Percentiles rank a stretch among this genome's conserved stretches.
Evolutionary conservation across 2,113 vertebrate genomes (phyloP).

Genomic region (Leptocoma aspasia): DNA sequence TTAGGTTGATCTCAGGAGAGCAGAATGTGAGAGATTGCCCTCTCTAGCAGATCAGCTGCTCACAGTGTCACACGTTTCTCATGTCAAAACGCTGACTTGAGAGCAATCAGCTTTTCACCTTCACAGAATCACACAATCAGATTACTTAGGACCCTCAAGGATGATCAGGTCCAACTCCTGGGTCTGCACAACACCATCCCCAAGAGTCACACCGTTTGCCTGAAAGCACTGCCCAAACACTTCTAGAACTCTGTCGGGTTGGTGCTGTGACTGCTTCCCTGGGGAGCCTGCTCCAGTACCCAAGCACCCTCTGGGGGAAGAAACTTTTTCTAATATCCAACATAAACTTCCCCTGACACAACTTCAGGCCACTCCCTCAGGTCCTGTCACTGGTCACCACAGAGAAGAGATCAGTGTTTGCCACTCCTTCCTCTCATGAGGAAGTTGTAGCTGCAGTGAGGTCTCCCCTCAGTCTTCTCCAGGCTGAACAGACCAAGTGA

Average conservation of each 20-base stretch:
- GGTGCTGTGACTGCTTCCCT: not conserved
- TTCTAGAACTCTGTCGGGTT: not conserved
- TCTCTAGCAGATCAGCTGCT: not conserved
- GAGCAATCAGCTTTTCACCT: not conserved
- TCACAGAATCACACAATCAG: not conserved
- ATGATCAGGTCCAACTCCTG: not conserved
- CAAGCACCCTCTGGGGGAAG: not conserved
- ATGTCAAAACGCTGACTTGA: not conserved
- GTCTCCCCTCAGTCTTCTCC: not conserved
- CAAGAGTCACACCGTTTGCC: not conserved
- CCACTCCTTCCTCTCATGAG: fast-evolving
- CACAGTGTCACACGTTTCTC: not conserved
- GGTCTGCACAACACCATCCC: not conserved
- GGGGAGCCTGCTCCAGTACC: not conserved
- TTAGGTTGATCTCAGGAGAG: not conserved
- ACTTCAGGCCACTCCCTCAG: not conserved
- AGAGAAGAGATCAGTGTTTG: not conserved
- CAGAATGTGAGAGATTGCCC: not conserved
- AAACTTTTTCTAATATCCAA: not conserved
- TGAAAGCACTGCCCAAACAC: not conserved
- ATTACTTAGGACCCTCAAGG: not conserved
- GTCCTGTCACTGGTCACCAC: not conserved
- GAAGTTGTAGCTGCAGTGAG: not conserved
- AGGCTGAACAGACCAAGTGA: not conserved
- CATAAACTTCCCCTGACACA: not conserved